phyloP scores from a whole-genome alignment of 2,797 vertebrate genomes.

The Peromyscus attwateri region DNA sequence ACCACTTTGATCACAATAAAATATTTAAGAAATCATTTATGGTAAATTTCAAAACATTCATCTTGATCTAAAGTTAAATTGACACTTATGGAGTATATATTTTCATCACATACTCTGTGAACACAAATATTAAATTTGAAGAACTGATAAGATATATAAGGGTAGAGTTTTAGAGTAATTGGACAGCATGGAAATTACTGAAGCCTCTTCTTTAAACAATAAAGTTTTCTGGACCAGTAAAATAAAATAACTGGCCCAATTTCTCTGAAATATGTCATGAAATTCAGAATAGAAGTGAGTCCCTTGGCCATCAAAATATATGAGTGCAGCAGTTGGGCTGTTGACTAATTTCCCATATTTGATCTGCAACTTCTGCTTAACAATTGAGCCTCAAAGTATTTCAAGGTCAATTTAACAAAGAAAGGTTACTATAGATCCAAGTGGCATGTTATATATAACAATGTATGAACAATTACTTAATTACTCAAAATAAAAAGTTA shows the following conservation, averaged over 20 bases:
- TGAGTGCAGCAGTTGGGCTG: background rate
- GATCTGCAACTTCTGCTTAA: background rate
- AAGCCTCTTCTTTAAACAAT: background rate
- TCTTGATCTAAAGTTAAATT: background rate
- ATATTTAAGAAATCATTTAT: background rate
- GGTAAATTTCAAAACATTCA: background rate
- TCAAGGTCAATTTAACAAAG: background rate
- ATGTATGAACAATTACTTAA: background rate
- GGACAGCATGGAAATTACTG: background rate
- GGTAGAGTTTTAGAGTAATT: background rate
- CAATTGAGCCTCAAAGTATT: background rate
- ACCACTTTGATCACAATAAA: background rate
- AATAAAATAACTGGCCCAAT: background rate
- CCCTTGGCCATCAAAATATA: background rate
- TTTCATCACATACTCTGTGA: background rate
- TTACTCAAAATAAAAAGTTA: background rate
- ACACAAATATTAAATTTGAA: background rate
- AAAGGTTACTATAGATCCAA: background rate
- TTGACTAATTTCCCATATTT: background rate
- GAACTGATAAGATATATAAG: background rate
- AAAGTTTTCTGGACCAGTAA: background rate
- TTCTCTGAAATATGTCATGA: background rate
- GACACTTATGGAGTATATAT: background rate
- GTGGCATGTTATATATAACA: background rate
- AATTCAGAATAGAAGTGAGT: background rate